Conservation (phyloP, 30 jellyfish, hydroid and myxozoan species). For the Sanderia malayensis region DNA sequence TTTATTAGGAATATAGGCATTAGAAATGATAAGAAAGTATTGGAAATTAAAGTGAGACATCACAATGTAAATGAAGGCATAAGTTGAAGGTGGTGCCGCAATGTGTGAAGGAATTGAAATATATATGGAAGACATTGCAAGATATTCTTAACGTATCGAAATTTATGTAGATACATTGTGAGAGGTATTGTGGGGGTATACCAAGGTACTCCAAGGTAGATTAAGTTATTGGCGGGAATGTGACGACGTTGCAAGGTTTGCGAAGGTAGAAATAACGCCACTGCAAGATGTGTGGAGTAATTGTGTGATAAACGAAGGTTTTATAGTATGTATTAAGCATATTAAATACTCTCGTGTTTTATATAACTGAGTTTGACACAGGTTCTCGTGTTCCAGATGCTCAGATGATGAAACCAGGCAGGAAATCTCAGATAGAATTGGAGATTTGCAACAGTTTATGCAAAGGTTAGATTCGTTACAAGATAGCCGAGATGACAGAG, state of each 20-base stretch:
- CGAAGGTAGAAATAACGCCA: too few species aligned
- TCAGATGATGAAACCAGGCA: slow-evolving; percentile 35
- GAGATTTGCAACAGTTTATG: background rate
- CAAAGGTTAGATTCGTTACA: background rate
- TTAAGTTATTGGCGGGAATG: background rate
- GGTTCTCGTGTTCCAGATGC: slow-evolving; percentile 13
- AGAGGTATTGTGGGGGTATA: too few species aligned
- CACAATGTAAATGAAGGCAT: too few species aligned
- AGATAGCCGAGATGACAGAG: background rate
- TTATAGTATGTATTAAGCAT: background rate
- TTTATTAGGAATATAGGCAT: too few species aligned
- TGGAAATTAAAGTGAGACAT: too few species aligned
- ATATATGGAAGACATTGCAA: too few species aligned
- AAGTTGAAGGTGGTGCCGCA: too few species aligned
- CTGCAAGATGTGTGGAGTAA: too few species aligned
- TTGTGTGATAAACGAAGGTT: background rate
- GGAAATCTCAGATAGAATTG: slow-evolving; percentile 15
- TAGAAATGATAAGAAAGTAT: too few species aligned
- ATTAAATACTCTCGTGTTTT: background rate
- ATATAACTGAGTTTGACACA: background rate
- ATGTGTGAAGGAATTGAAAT: too few species aligned
- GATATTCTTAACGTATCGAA: too few species aligned
- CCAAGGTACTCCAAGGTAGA: background rate
- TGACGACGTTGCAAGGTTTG: background rate
- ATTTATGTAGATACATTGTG: too few species aligned